Percentiles rank a stretch among this genome's conserved stretches.
phyloP scores from a whole-genome alignment of 1,140 invertebrate species.

The Meteorus sp. region DNA sequence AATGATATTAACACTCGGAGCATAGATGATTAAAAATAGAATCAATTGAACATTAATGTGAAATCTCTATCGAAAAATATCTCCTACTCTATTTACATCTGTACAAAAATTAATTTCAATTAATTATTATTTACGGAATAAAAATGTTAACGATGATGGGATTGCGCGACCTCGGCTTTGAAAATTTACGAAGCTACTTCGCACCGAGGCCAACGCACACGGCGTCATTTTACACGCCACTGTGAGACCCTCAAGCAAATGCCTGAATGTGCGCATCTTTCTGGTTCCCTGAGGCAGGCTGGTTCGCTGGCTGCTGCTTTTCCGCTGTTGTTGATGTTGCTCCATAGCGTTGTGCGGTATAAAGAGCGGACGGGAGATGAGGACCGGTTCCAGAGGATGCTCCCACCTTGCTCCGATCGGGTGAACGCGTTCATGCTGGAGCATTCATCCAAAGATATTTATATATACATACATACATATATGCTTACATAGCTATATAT shows the following conservation, averaged over 20 bases:
- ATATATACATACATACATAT: background rate
- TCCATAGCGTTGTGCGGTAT: background rate
- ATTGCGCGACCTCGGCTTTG: slow-evolving; percentile 15
- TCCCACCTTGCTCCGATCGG: slow-evolving; percentile 32
- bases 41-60: too few relatives aligned
- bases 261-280: slow-evolving; percentile 18
- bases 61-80: too few relatives aligned
- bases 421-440: slow-evolving; percentile 4
- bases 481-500: too few relatives aligned
- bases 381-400: slow-evolving; percentile 57
- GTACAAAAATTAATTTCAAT: slow-evolving; percentile 2
- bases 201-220: slow-evolving; percentile 23
- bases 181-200: slow-evolving; percentile 25
- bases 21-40: too few relatives aligned
- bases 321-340: too few relatives aligned
- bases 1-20: too few relatives aligned
- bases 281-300: slow-evolving; percentile 36
- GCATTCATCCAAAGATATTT: slow-evolving; percentile 2
- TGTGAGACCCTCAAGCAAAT: slow-evolving; percentile 14
- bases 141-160: background rate
- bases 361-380: slow-evolving; percentile 38
- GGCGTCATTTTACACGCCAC: slow-evolving; percentile 26
- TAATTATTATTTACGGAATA: background rate
- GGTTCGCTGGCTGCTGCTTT: too few relatives aligned
- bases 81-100: too few relatives aligned